Evolutionary conservation across 2,113 vertebrate species (phyloP).

Genomic region (Peromyscus leucopus): DNA sequence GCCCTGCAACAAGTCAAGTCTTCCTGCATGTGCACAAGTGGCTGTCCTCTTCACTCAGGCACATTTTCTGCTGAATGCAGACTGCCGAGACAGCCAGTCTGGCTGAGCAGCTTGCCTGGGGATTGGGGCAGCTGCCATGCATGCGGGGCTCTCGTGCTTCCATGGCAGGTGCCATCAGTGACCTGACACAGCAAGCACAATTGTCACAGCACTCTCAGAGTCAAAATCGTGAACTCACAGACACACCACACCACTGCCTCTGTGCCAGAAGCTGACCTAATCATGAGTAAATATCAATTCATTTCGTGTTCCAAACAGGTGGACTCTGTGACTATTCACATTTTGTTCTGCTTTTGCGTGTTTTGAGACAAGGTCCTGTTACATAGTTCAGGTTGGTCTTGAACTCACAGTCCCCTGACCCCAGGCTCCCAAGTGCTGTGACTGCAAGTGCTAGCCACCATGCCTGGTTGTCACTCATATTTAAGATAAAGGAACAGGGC

Average conservation of each 20-base stretch:
- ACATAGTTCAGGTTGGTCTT: neutral
- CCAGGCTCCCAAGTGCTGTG: neutral
- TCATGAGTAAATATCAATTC: slow-evolving; percentile 12
- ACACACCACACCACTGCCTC: neutral
- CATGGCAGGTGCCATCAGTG: neutral
- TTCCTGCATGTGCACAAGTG: neutral
- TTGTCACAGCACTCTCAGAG: slow-evolving; percentile 4
- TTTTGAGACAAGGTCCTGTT: neutral
- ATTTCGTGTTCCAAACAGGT: neutral
- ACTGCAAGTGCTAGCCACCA: neutral
- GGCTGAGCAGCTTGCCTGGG: neutral
- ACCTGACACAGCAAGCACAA: neutral
- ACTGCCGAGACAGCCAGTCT: neutral
- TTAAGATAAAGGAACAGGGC: neutral
- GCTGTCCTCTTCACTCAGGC: neutral
- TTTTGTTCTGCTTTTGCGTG: neutral
- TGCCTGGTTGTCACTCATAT: neutral
- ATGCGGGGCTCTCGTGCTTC: neutral
- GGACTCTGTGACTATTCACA: neutral
- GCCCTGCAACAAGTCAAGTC: neutral
- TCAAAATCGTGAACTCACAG: slow-evolving; percentile 3
- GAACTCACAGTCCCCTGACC: neutral
- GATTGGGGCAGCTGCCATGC: neutral
- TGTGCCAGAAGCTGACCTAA: neutral
- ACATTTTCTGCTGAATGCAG: neutral